Percentiles rank a stretch among this genome's conserved stretches.
Conservation (phyloP, 2,113 vertebrate genomes). For the Larimichthys polyactis region DNA sequence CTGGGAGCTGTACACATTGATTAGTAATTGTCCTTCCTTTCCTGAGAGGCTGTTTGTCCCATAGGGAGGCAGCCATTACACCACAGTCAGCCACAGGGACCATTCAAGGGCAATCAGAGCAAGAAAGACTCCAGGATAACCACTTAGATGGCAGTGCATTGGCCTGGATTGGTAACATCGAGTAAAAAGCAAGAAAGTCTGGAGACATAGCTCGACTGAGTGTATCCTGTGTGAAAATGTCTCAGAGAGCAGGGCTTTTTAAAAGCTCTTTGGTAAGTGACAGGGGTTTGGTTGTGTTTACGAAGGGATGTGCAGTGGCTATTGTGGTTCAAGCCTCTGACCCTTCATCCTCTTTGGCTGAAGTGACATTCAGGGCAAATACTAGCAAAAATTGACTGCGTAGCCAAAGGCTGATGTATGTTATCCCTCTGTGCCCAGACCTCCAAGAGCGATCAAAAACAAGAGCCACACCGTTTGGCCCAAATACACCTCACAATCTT, state of each 20-base stretch:
- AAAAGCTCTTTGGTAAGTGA: constrained; percentile 35
- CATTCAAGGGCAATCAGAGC: constrained; percentile 69
- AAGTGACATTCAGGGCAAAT: constrained; percentile 2
- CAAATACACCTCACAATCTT: not conserved
- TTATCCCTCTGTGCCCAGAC: not conserved
- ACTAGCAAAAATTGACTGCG: not conserved
- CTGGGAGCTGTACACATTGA: constrained; percentile 66
- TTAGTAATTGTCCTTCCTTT: constrained; percentile 70
- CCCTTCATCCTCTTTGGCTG: not conserved
- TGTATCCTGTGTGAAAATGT: constrained; percentile 29
- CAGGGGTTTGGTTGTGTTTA: constrained; percentile 13
- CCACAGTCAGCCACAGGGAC: constrained; percentile 66
- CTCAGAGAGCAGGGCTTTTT: constrained; percentile 20
- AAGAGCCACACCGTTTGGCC: not conserved
- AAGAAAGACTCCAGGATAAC: constrained; percentile 56
- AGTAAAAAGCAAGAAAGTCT: constrained; percentile 33
- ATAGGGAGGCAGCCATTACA: constrained; percentile 61
- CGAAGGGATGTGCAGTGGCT: not conserved
- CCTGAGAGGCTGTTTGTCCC: constrained; percentile 70
- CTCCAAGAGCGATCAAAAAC: not conserved
- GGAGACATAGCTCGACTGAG: not conserved
- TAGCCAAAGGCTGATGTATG: not conserved
- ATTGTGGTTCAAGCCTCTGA: not conserved
- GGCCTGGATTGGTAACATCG: constrained; percentile 31
- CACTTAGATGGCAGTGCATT: constrained; percentile 56